Percentiles rank a stretch among this genome's conserved stretches.
These are phyloP conservation scores for Dione juno DNA, from an alignment of 2,888 invertebrate species.

Conservation along the genomic window DNA sequence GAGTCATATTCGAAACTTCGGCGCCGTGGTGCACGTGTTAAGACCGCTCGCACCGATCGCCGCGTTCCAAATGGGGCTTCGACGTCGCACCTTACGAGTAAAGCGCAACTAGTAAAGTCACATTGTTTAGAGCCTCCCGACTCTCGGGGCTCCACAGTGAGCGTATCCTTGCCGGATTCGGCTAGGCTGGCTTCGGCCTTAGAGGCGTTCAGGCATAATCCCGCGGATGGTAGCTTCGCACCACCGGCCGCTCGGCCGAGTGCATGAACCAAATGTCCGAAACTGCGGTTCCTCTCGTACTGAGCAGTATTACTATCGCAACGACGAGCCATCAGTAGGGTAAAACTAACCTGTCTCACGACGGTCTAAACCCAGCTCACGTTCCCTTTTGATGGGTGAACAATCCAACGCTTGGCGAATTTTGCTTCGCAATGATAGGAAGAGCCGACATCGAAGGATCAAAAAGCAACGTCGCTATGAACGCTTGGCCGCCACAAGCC, in stretches of 20 bases:
- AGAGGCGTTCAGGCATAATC: constrained; percentile 85
- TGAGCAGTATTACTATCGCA: constrained; percentile 81
- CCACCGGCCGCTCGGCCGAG: constrained; percentile 81
- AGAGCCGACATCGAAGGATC: constrained; percentile 90
- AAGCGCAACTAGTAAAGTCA: constrained; percentile 63
- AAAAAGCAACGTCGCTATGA: constrained; percentile 87
- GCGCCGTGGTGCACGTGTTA: constrained; percentile 55
- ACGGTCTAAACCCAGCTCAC: constrained; percentile 84
- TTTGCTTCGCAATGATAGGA: constrained; percentile 89
- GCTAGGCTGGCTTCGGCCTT: background rate
- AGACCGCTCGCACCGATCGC: constrained; percentile 54
- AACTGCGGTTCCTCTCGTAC: background rate
- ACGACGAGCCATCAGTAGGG: constrained; percentile 82
- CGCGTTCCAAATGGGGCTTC: constrained; percentile 56
- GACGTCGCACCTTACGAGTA: constrained; percentile 57
- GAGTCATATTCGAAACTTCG: constrained; percentile 53
- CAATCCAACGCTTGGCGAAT: constrained; percentile 88
- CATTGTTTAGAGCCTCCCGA: constrained; percentile 70
- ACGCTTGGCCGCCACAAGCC: constrained; percentile 86
- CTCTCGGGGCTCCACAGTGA: constrained; percentile 21
- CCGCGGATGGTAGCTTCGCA: constrained; percentile 82
- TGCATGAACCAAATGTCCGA: constrained; percentile 54
- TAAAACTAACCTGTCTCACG: constrained; percentile 84
- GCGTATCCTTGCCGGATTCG: constrained; percentile 15
- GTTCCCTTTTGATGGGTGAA: constrained; percentile 25